Percentiles rank a stretch among this genome's conserved stretches.
Evolutionary conservation across 2,888 invertebrate species (phyloP).

Genomic region (Hemaris fuciformis): DNA sequence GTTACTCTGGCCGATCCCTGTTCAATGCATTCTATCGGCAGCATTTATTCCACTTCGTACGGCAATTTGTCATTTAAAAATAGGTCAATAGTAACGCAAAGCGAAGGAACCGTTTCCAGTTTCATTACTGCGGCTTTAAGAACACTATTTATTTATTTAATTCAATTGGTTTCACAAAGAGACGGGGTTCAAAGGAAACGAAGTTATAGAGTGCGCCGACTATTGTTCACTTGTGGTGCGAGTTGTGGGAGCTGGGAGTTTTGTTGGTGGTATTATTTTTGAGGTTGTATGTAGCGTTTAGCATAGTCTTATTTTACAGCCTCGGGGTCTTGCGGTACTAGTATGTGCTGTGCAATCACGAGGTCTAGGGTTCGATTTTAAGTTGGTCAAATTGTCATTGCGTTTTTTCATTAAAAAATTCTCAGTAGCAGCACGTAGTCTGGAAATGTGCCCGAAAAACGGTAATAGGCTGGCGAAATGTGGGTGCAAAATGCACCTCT

Average conservation of each 20-base stretch:
- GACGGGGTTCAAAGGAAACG: conserved; percentile 46
- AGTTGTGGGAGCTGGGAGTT: background rate
- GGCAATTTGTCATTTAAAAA: conserved; percentile 23
- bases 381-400: too few species aligned
- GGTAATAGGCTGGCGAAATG: too few species aligned
- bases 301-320: conserved; percentile 26
- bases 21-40: background rate
- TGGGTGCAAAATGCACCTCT: too few species aligned
- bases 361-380: too few species aligned
- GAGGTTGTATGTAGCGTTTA: background rate
- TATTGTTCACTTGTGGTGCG: conserved; percentile 35
- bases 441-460: too few species aligned
- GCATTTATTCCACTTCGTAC: conserved; percentile 13
- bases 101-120: conserved; percentile 19
- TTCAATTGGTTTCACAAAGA: conserved; percentile 53
- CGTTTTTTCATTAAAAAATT: too few species aligned
- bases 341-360: too few species aligned
- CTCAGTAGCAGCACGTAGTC: too few species aligned
- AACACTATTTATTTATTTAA: conserved; percentile 51
- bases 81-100: conserved; percentile 17
- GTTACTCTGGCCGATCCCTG: background rate
- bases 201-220: conserved; percentile 37
- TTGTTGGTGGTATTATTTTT: background rate
- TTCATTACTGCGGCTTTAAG: conserved; percentile 39
- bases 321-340: too few species aligned